A percentile compares a stretch with the other conserved stretches of the same genome.
Conservation (phyloP, 2,797 vertebrate genomes). For the Tragelaphus oryx region DNA sequence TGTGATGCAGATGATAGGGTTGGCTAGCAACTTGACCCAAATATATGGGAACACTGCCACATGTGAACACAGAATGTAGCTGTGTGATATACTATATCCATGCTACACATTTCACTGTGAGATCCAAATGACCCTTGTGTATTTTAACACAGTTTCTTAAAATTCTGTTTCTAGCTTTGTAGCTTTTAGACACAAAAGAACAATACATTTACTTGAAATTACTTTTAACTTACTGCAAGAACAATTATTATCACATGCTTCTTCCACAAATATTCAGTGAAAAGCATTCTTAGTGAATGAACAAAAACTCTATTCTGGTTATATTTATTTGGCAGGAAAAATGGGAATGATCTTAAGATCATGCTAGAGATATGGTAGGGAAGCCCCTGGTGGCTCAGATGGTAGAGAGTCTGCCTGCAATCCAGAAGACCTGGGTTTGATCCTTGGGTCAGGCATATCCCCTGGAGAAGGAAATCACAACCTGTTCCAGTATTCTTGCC, state of each 20-base stretch:
- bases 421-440: neutral
- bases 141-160: constrained; percentile 15
- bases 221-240: neutral
- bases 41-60: neutral
- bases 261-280: constrained; percentile 23
- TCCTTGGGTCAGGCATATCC: neutral
- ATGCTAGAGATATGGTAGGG: neutral
- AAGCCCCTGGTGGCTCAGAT: neutral
- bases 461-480: neutral
- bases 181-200: constrained; percentile 17
- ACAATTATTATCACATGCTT: constrained; percentile 15
- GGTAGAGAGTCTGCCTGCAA: neutral
- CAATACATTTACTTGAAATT: constrained; percentile 34
- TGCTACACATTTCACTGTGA: constrained; percentile 8
- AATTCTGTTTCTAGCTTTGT: constrained; percentile 5
- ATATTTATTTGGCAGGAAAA: constrained; percentile 9
- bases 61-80: neutral
- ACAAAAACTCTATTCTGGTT: neutral
- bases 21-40: neutral
- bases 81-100: neutral
- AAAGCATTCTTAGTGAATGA: constrained; percentile 26
- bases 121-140: neutral
- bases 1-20: neutral
- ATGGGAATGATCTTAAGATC: neutral
- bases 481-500: neutral